Percentiles rank a stretch among this genome's conserved stretches.
Evolutionary conservation across 2,797 vertebrate species (phyloP).

Genomic region (Lacerta bilineata): DNA sequence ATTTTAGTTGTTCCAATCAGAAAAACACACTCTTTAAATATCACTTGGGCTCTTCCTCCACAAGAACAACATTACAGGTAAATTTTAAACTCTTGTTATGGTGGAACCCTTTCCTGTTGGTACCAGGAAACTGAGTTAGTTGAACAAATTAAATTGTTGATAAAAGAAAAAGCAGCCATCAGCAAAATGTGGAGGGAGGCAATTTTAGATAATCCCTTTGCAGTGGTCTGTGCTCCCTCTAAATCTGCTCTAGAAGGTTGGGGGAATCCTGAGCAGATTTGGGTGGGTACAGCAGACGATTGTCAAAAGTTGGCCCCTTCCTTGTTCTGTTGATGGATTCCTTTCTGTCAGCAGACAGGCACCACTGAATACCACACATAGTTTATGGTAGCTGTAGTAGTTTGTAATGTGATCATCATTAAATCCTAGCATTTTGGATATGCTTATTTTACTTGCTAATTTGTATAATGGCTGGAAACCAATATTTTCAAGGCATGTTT

Average conservation of each 20-base stretch:
- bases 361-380: too few species aligned
- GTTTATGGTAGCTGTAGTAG: slow-evolving; percentile 15
- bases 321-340: too few species aligned
- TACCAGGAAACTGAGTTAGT: not conserved
- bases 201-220: too few species aligned
- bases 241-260: too few species aligned
- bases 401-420: slow-evolving; percentile 2
- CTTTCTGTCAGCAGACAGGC: too few species aligned
- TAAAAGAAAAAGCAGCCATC: not conserved
- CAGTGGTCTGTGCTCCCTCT: too few species aligned
- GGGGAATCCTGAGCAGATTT: too few species aligned
- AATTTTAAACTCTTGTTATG: not conserved
- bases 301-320: too few species aligned
- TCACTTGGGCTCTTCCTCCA: slow-evolving; percentile 95
- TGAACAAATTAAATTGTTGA: not conserved
- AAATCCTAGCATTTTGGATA: not conserved
- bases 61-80: slow-evolving; percentile 94
- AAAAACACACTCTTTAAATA: slow-evolving; percentile 93
- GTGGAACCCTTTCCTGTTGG: too few species aligned
- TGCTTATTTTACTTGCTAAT: slow-evolving; percentile 22
- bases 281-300: too few species aligned
- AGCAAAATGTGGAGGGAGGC: too few species aligned
- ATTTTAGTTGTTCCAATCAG: slow-evolving; percentile 92
- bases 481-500: not conserved
- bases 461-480: slow-evolving; percentile 26